These are phyloP conservation scores for Hyposmocoma kahamanoa DNA, from an alignment of 1,140 invertebrate species.

Conservation along the genomic window DNA sequence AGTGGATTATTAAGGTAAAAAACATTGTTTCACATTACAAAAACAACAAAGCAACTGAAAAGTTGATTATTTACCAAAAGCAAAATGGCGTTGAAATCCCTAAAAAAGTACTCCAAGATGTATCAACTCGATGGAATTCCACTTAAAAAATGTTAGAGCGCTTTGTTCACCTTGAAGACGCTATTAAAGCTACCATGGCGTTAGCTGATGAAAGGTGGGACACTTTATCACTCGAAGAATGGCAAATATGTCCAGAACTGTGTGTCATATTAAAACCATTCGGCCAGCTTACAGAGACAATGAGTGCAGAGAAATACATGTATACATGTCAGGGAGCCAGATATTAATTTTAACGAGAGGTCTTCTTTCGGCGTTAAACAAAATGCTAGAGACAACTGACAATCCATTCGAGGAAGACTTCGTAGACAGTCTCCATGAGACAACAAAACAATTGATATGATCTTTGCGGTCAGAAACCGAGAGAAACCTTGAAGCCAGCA, in stretches of 20 bases:
- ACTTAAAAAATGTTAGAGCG: background rate
- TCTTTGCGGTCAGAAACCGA: background rate
- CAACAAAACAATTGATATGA: background rate
- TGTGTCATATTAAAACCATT: background rate
- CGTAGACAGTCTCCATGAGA: background rate
- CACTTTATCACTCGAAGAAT: background rate
- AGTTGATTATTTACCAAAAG: slow-evolving; percentile 1
- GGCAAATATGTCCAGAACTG: too few species aligned
- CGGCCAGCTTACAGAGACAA: slow-evolving; percentile 5
- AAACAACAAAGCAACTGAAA: slow-evolving; percentile 1
- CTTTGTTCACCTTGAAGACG: background rate
- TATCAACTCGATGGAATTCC: background rate
- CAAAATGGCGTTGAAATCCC: background rate
- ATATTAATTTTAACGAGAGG: slow-evolving; percentile 16
- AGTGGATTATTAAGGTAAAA: background rate
- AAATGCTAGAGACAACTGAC: slow-evolving; percentile 11
- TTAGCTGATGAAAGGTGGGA: background rate
- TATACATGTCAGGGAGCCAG: slow-evolving; percentile 10
- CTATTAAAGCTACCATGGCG: background rate
- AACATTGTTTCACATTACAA: slow-evolving; percentile 1
- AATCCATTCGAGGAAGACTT: slow-evolving; percentile 11
- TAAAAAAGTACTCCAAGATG: slow-evolving; percentile 2
- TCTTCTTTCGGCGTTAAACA: slow-evolving; percentile 10
- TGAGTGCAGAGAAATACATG: slow-evolving; percentile 9
- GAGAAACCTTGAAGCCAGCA: background rate